A percentile compares a stretch with the other conserved stretches of the same genome.
These are phyloP conservation scores for Polymixis lichenea DNA, from an alignment of 2,888 invertebrate genomes.

Conservation along the genomic window DNA sequence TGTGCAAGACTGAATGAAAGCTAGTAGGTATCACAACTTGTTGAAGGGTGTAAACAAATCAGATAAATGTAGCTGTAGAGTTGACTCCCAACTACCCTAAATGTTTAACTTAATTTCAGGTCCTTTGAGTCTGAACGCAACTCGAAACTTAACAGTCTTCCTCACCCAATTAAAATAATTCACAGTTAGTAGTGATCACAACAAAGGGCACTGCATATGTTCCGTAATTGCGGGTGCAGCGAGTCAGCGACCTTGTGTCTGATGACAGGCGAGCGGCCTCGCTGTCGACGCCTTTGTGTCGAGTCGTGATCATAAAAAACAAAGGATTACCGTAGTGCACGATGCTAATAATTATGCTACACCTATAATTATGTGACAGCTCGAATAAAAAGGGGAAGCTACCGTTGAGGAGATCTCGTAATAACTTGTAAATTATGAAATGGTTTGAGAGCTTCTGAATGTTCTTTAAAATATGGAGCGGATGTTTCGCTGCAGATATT, in stretches of 20 bases:
- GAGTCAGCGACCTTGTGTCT: slow-evolving; percentile 71
- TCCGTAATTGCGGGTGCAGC: slow-evolving; percentile 74
- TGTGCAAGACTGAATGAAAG: neutral
- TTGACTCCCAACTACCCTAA: neutral
- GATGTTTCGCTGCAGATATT: slow-evolving; percentile 1
- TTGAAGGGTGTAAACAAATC: neutral
- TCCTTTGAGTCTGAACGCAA: slow-evolving; percentile 27
- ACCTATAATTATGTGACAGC: slow-evolving; percentile 59
- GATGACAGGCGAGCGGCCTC: slow-evolving; percentile 71
- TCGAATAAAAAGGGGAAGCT: slow-evolving; percentile 57
- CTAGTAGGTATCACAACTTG: neutral
- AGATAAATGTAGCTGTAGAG: neutral
- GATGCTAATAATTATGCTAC: slow-evolving; percentile 62
- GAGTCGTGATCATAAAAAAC: slow-evolving; percentile 70
- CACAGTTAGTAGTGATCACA: slow-evolving; percentile 55
- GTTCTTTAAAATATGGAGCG: slow-evolving; percentile 1
- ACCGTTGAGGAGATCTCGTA: slow-evolving; percentile 53
- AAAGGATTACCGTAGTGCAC: slow-evolving; percentile 68
- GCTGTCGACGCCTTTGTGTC: slow-evolving; percentile 67
- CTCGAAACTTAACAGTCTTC: slow-evolving; percentile 11
- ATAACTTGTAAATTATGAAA: slow-evolving; percentile 37
- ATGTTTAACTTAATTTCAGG: neutral
- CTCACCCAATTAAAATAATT: slow-evolving; percentile 46
- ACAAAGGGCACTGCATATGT: slow-evolving; percentile 67
- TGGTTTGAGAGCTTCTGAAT: slow-evolving; percentile 4